Evolutionary conservation across 2,113 vertebrate genomes (phyloP).

Genomic region (Hippolais icterina): DNA sequence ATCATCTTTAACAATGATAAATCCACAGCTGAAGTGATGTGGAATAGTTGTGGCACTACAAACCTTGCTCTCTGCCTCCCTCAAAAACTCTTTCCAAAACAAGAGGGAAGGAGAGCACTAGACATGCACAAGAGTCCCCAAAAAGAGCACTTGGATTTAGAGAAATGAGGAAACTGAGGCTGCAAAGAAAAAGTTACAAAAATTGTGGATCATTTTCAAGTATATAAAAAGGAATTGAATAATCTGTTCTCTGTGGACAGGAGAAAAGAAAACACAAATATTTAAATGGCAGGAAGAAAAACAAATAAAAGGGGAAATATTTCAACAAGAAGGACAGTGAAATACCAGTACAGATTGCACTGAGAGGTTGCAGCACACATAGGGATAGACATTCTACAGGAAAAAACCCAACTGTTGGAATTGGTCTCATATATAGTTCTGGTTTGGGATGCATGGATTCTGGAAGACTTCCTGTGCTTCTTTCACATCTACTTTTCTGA

Average conservation of each 20-base stretch:
- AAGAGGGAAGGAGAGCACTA: neutral
- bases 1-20: neutral
- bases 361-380: neutral
- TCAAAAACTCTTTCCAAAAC: neutral
- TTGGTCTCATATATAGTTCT: neutral
- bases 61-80: neutral
- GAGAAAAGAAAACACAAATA: neutral
- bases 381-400: neutral
- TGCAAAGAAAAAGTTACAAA: neutral
- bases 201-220: neutral
- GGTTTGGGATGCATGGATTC: neutral
- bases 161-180: neutral
- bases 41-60: neutral
- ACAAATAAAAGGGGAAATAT: neutral
- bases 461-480: neutral
- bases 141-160: neutral
- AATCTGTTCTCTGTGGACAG: neutral
- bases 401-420: neutral
- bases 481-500: neutral
- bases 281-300: neutral
- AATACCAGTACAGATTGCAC: neutral
- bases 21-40: neutral
- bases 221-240: neutral
- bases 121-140: neutral
- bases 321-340: neutral